Conservation (phyloP, 1,140 invertebrate genomes). For the Saxidomus purpurata region DNA sequence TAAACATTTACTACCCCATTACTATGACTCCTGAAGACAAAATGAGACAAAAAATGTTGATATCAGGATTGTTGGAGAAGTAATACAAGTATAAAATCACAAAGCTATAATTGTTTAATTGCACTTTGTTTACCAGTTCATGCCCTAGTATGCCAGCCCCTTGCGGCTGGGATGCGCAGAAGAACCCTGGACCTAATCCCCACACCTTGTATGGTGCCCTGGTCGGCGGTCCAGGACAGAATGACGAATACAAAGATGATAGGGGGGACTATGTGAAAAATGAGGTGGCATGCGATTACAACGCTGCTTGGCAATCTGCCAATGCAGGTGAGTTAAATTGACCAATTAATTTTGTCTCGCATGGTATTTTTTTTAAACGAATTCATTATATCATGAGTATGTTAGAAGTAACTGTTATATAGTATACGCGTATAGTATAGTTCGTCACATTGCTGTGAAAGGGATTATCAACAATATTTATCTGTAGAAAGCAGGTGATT, state of each 20-base stretch:
- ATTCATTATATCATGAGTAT: background rate
- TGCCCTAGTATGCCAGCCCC: constrained; percentile 76
- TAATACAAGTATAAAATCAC: too few species aligned
- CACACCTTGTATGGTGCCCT: constrained; percentile 86
- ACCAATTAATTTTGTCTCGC: too few species aligned
- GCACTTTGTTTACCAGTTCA: constrained; percentile 70
- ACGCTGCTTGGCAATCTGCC: constrained; percentile 84
- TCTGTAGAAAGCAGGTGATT: background rate
- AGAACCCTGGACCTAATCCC: constrained; percentile 79
- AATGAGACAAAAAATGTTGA: background rate
- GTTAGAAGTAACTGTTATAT: background rate
- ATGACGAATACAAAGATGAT: constrained; percentile 83
- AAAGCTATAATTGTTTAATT: too few species aligned
- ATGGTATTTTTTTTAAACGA: background rate
- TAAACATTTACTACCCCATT: background rate
- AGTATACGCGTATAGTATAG: too few species aligned
- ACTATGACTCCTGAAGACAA: background rate
- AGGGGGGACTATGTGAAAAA: constrained; percentile 85
- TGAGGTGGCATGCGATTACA: constrained; percentile 86
- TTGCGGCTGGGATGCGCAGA: constrained; percentile 75
- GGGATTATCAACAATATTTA: too few species aligned
- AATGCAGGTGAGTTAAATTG: constrained; percentile 76
- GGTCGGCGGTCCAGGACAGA: constrained; percentile 85
- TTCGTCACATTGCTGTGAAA: too few species aligned
- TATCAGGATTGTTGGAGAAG: too few species aligned